Conservation (phyloP, 2,888 invertebrate species). For the Crossocerus cetratus region DNA sequence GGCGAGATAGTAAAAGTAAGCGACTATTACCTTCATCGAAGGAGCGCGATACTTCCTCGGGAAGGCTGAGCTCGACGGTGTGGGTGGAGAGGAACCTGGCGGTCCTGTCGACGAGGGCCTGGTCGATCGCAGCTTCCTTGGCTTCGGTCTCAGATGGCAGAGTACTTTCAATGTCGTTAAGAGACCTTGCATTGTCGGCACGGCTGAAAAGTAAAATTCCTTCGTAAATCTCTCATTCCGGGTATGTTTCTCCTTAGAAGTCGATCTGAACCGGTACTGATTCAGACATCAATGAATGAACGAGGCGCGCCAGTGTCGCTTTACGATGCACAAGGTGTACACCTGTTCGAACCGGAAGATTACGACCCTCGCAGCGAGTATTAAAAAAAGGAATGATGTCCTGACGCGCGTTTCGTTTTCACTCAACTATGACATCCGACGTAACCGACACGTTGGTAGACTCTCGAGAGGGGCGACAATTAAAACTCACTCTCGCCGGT, state of each 20-base stretch:
- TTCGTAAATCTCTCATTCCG: background rate
- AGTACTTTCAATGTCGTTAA: conserved; percentile 80
- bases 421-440: background rate
- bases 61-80: conserved; percentile 89
- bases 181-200: conserved; percentile 78
- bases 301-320: no score
- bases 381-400: no score
- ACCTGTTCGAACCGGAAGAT: background rate
- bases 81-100: conserved; percentile 87
- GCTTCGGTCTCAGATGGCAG: conserved; percentile 86
- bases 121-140: conserved; percentile 85
- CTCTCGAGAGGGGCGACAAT: background rate
- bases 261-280: background rate
- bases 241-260: background rate
- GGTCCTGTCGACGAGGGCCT: conserved; percentile 85
- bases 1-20: background rate
- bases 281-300: no score
- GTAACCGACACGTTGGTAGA: background rate
- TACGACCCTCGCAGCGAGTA: background rate
- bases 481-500: background rate
- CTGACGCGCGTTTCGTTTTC: conserved; percentile 6
- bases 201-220: conserved; percentile 65
- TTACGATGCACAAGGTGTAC: no score
- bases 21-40: conserved; percentile 86
- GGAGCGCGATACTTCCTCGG: conserved; percentile 87